These are phyloP conservation scores for Lagocephalus sceleratus DNA, from an alignment of 2,797 vertebrate genomes.

Conservation along the genomic window DNA sequence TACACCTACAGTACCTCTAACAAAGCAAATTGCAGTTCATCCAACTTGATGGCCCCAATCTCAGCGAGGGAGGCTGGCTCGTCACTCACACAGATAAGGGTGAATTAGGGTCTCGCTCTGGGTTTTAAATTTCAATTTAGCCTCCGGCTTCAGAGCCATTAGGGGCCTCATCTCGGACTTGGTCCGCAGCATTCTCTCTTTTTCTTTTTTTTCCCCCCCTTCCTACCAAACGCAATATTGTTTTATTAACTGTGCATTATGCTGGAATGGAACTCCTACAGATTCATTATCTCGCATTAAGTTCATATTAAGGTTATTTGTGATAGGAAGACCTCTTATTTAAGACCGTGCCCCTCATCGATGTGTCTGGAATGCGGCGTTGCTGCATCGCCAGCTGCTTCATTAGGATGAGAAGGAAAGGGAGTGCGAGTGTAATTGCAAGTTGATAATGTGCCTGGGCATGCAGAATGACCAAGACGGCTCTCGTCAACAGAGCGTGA, in stretches of 20 bases:
- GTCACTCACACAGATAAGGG: constrained; percentile 77
- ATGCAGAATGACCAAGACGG: constrained; percentile 60
- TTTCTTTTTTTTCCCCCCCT: constrained; percentile 15
- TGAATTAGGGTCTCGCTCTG: constrained; percentile 85
- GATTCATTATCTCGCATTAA: constrained; percentile 92
- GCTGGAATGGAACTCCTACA: constrained; percentile 78
- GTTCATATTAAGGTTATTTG: constrained; percentile 92
- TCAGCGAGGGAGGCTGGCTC: constrained; percentile 72
- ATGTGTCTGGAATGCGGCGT: constrained; percentile 52
- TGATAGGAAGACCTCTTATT: constrained; percentile 85
- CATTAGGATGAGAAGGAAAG: constrained; percentile 50
- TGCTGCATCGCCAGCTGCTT: constrained; percentile 60
- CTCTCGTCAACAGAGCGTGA: constrained; percentile 44
- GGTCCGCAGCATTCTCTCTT: constrained; percentile 74
- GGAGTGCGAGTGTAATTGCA: constrained; percentile 60
- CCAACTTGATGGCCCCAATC: constrained; percentile 76
- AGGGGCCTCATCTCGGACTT: constrained; percentile 88
- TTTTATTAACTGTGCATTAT: constrained; percentile 93
- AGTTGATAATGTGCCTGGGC: constrained; percentile 67
- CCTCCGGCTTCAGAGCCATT: constrained; percentile 90
- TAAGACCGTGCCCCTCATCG: constrained; percentile 68
- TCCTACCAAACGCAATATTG: constrained; percentile 76
- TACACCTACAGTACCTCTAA: constrained; percentile 65
- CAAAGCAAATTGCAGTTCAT: constrained; percentile 77
- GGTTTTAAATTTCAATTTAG: constrained; percentile 87